Base-by-base conservation (phyloP, 2,797 vertebrate genomes). In the Prionace glauca region DNA sequence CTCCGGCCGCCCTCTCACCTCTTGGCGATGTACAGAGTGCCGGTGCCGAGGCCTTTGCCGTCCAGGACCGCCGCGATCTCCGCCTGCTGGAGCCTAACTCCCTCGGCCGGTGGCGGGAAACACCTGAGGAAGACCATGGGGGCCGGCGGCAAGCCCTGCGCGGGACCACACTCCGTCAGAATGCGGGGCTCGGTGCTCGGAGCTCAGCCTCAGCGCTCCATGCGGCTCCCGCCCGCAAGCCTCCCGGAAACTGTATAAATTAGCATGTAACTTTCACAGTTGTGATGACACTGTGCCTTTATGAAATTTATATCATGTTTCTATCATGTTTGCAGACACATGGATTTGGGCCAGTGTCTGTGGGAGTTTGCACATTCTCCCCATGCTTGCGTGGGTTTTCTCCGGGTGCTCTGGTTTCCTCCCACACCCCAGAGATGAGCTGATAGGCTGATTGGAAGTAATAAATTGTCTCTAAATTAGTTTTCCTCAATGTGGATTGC, bases 1-100 rank as follows among this genome's bases (percentile, higher is more conserved):
- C 20, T 20, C n/a, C 3, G 3, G 1, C n/a, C 77, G n/a, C 79
- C 0, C 50, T 97, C 98, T 97, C 97, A 99, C 99, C 98, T 98
- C 96, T 99, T 99, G 0, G 99, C 97, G 1, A 99, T 98, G 97
- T 98, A 99, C 0, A 99, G 98, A 7, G 98, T 98, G 3, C 99
- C 99, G 0, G 97, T 96, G 87, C 99, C 99, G 62, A 99, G 97
- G 86, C 96, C 96, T 96, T 98, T 97, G 0, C 98, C 99, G 96
- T 98, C 98, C 97, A 99, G 96, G 96, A 99, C 98, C 26, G 98
- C 99, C 77, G 98, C 97, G 16, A 98, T 99, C 50, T 98, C 98
- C 2, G 98, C 96, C 97, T 99, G 98, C 96, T 98, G 97, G 91
- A 98, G 98, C 72, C 98, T 97, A 26, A 99, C 98, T 0, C 98